Evolutionary conservation across 1,140 invertebrate genomes (phyloP), one percentile per base, ranked within the genome.

Genomic region (Periplaneta americana): DNA sequence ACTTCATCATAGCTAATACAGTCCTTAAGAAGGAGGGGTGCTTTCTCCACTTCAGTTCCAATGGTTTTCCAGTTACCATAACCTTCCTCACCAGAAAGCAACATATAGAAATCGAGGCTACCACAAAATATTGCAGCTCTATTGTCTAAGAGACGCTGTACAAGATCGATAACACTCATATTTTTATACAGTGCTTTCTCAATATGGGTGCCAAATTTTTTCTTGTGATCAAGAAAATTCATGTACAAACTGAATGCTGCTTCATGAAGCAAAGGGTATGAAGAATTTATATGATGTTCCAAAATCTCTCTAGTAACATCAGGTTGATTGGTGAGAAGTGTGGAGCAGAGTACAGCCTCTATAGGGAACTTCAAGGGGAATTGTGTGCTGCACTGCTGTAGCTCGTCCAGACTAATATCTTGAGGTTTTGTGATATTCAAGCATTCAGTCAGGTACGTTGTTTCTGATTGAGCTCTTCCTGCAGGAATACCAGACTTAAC

Each of bases 1-100:
- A 92, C 91, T 85, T 92, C 91, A 80, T 92, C 90, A 85, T 93
- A 90, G 80, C 91, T 89, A 80, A 92, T 84, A 84, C 90, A 85
- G 36, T 85, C 82, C 39, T 79, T 57, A 2, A 85, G 76, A 11
- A 79, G n/a, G 18, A 93, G 83, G 2, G 88, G 88, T 36, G 86
- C 84, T 76, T 86, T 87, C 80, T 90, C 89, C 11, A 83, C n/a
- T 77, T 82, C 82, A 0, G 87, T 91, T 15, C 91, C 91, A 33
- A 92, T 86, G 5, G 84, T 85, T 39, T 91, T 89, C 87, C 91
- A 92, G 0, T 89, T 89, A 0, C 88, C 87, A 3, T 84, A 82
- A 81, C 91, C 91, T 36, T 84, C 86, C 79, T 88, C 88, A 3
- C 89, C 88, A 79, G 89, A 87, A 0, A 92, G 82, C 13, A 93